Conservation (phyloP, 2,113 vertebrate genomes). For the Poeciliopsis turrubarensis region DNA sequence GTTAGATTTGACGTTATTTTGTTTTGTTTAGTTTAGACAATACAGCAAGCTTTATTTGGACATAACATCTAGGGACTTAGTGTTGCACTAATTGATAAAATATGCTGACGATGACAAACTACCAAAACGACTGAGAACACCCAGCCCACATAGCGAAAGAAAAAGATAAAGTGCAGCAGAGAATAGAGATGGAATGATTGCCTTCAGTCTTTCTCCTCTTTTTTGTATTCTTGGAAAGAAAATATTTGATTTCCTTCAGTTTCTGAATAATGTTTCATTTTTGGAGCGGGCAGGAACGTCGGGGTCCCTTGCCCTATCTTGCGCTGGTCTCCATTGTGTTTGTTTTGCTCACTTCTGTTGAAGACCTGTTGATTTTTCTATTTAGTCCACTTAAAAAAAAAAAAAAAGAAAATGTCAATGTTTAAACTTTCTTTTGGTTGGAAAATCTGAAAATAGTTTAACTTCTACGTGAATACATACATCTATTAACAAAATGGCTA, state of each 20-base stretch:
- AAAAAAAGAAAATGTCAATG: slow-evolving; percentile 1
- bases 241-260: slow-evolving; percentile 41
- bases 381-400: neutral
- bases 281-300: slow-evolving; percentile 62
- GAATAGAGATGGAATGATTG: neutral
- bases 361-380: slow-evolving; percentile 45
- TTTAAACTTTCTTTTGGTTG: slow-evolving; percentile 39
- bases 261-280: slow-evolving; percentile 26
- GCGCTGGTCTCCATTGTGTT: slow-evolving; percentile 79
- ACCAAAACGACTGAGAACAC: slow-evolving; percentile 68
- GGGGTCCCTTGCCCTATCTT: slow-evolving; percentile 72
- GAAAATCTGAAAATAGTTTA: slow-evolving; percentile 40
- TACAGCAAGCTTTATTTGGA: slow-evolving; percentile 88
- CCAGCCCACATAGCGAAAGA: slow-evolving; percentile 63
- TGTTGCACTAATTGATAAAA: slow-evolving; percentile 71
- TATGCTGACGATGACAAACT: slow-evolving; percentile 50
- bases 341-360: slow-evolving; percentile 75
- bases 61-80: slow-evolving; percentile 82
- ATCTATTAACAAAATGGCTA: slow-evolving; percentile 62
- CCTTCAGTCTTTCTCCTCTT: slow-evolving; percentile 6
- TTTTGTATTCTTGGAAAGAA: slow-evolving; percentile 33
- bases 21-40: slow-evolving; percentile 43
- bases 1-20: slow-evolving; percentile 10
- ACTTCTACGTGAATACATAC: slow-evolving; percentile 64
- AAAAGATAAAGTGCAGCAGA: slow-evolving; percentile 26